Conservation (phyloP, 2,797 vertebrate genomes). For the Acrossocheilus fasciatus region DNA sequence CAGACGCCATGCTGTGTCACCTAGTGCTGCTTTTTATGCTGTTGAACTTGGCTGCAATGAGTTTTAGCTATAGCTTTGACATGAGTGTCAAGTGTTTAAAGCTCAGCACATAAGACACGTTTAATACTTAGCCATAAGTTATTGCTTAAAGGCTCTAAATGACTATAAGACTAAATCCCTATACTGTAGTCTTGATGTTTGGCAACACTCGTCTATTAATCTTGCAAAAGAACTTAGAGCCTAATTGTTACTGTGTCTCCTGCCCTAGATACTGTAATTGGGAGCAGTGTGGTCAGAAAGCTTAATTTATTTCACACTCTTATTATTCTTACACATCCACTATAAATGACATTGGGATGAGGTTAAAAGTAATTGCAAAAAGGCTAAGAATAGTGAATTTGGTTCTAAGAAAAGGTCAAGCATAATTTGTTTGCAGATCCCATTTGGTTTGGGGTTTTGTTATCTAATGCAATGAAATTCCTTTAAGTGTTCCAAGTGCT, state of each 20-base stretch:
- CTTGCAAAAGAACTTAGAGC: constrained; percentile 12
- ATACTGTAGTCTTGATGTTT: constrained; percentile 11
- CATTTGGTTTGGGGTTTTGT: constrained; percentile 12
- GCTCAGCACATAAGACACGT: background rate
- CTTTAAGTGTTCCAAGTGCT: background rate
- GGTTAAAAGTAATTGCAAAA: constrained; percentile 24
- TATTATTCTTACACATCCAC: constrained; percentile 20
- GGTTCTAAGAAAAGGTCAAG: constrained; percentile 25
- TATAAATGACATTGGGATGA: constrained; percentile 7
- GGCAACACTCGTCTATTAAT: constrained; percentile 16
- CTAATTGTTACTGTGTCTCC: background rate
- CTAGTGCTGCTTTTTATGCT: background rate
- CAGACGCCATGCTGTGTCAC: background rate
- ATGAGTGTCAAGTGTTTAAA: constrained; percentile 3
- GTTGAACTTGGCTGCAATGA: background rate
- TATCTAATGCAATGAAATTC: constrained; percentile 24
- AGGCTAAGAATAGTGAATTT: constrained; percentile 2
- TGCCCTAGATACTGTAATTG: constrained; percentile 14
- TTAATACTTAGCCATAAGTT: constrained; percentile 23
- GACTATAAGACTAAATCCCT: constrained; percentile 23
- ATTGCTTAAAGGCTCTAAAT: constrained; percentile 20
- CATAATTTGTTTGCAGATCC: constrained; percentile 13
- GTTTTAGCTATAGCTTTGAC: constrained; percentile 2
- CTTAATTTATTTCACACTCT: constrained; percentile 21
- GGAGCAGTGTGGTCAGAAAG: constrained; percentile 15